Evolutionary conservation across 2,113 vertebrate genomes (phyloP), one percentile per base, ranked within the genome.

Genomic region (Carettochelys insculpta): DNA sequence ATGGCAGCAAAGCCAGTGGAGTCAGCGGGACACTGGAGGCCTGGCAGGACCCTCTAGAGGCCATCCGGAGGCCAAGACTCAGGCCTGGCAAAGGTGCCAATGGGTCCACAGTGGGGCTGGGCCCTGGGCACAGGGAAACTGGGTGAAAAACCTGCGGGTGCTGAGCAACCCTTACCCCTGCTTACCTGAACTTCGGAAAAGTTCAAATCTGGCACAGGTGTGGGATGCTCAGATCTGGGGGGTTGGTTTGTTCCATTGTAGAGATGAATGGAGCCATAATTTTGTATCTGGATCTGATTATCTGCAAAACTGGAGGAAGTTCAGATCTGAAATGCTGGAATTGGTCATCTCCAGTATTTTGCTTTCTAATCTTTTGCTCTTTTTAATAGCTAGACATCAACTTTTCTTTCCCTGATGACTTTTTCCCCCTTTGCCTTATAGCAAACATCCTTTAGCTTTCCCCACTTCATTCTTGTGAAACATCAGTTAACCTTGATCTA

Each of bases 301-400:
- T 88, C 17, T 75, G 8, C 65, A 77, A 91, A 92, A 77, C 10
- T 43, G 68, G 77, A 90, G 52, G 0, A 0, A 58, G 29, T 53
- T 20, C 77, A 19, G 77, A 2, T 34, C 24, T 38, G 0, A 0
- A 4, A 3, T 52, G 86, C 45, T 78, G 29, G 45, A 53, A 0
- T 53, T 48, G 82, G 51, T 79, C 5, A 80, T 84, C 65, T 68
- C n/a, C 38, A 38, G 19, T 38, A 5, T 1, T 11, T 5, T 48
- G 34, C 47, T 27, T 45, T 20, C 56, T 56, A 6, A 71, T 20
- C 76, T 78, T 86, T 80, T 77, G 2, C 10, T 58, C 20, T 78
- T 68, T 22, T 77, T 52, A 8, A 45, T 43, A 24, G 7, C 34
- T 88, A 1, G 38, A 94, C 80, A 87, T 86, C 58, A 88, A 1